Evolutionary conservation across 1,140 invertebrate genomes (phyloP), one percentile per base, ranked within the genome.

Genomic region (Drosophila takahashii): DNA sequence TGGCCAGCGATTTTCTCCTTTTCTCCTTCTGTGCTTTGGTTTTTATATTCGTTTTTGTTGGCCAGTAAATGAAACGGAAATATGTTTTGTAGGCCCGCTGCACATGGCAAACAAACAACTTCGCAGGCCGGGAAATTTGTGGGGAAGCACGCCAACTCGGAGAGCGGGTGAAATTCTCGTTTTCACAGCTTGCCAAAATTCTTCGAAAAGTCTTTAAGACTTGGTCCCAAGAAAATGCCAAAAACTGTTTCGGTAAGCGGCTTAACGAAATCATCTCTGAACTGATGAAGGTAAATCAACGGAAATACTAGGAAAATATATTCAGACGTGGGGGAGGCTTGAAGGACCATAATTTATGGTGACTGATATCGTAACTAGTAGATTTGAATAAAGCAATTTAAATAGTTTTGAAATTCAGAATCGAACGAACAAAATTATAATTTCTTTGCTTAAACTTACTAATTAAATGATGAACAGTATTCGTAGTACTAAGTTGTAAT

Each of bases 21-120:
- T 18, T 37, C 61, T 67, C 44, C 41, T 53, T 64, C 15, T 42
- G 56, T 26, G 9, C 3, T 18, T 45, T 50, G 13, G 48, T 54
- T 64, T 39, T 58, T 34, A 47, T 58, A 69, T 42, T 37, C 34
- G 22, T 45, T 67, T 67, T 61, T 51, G 42, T 89, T 87, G 76
- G 84, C 85, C 72, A 87, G 83, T 87, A 87, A 87, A 87, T 87
- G 83, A 87, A 87, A 87, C 83, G 83, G 83, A 87, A 87, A 87
- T 87, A 87, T 87, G 83, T 87, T 89, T 89, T 80, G 83, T 89
- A 70, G 76, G 79, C 83, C 66, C 79, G 51, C 16, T 87, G 83
- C 83, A 76, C 75, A 87, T 57, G 39, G 52, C 75, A 58, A 67
- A 59, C 57, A 67, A 77, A 61, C 53, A 71, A 57, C 50, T 50